A percentile compares a stretch with the other conserved stretches of the same genome.
These are phyloP conservation scores for Trididemnum clinides DNA, from an alignment of 23 tunicate species.

Conservation along the genomic window DNA sequence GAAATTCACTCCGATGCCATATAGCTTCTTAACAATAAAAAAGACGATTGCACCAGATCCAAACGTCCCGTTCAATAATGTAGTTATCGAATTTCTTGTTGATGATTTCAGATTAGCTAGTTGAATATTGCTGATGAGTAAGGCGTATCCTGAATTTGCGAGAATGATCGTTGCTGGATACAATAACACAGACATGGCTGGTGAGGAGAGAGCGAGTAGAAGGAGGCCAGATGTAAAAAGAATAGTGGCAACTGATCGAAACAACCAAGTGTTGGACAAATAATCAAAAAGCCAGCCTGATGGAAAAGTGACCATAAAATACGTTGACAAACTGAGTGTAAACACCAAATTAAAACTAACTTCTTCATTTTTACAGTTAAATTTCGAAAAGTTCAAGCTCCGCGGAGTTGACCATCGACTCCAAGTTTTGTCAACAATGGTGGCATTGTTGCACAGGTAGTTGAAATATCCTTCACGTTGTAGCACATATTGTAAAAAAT, in stretches of 20 bases:
- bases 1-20: not conserved
- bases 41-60: conserved; percentile 32
- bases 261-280: conserved; percentile 21
- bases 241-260: not conserved
- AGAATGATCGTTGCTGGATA: conserved; percentile 25
- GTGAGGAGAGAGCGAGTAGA: not conserved
- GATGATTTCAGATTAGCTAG: conserved; percentile 16
- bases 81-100: not conserved
- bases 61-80: conserved; percentile 15
- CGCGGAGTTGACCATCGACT: too few relatives aligned
- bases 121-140: conserved; percentile 25
- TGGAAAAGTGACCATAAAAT: not conserved
- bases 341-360: conserved; percentile 26
- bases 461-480: conserved; percentile 63
- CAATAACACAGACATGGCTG: not conserved
- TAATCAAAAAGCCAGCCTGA: conserved; percentile 19
- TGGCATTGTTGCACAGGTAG: not conserved
- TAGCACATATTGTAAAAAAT: conserved; percentile 52
- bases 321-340: not conserved
- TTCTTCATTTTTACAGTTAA: not conserved
- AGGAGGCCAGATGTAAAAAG: not conserved
- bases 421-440: too few relatives aligned
- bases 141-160: not conserved
- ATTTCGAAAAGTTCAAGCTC: too few relatives aligned
- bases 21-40: conserved; percentile 4